phyloP scores from a whole-genome alignment of 2,113 vertebrate species.

The Oncorhynchus nerka region DNA sequence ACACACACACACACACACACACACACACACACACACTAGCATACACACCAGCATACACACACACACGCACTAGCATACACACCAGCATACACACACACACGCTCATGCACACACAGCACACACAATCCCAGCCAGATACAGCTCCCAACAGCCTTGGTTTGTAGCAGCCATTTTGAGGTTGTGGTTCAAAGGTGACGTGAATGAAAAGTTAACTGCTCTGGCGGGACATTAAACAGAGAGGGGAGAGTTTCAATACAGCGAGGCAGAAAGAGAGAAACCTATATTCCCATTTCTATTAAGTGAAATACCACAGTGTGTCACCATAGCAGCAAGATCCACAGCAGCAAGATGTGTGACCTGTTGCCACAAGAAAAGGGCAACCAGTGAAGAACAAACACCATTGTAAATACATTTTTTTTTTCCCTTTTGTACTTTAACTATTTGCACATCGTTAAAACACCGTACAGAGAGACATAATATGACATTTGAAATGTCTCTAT shows the following conservation, averaged over 20 bases:
- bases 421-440: no score
- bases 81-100: not conserved
- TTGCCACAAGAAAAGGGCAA: no score
- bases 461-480: no score
- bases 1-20: constrained; percentile 30
- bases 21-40: constrained; percentile 33
- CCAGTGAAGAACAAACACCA: no score
- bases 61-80: constrained; percentile 29
- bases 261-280: constrained; percentile 6
- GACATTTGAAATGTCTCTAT: no score
- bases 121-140: not conserved
- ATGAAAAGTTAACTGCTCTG: constrained; percentile 71
- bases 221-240: constrained; percentile 60
- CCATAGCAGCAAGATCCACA: no score
- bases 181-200: constrained; percentile 68
- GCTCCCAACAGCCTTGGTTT: constrained; percentile 25
- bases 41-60: constrained; percentile 33
- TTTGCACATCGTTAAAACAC: no score
- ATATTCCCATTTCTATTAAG: no score
- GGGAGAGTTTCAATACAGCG: constrained; percentile 29
- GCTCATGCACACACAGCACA: not conserved
- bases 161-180: constrained; percentile 47
- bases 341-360: no score
- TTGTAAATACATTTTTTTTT: no score
- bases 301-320: no score